Evolutionary conservation across 2,113 vertebrate species (phyloP).

Genomic region (Vulpes vulpes): DNA sequence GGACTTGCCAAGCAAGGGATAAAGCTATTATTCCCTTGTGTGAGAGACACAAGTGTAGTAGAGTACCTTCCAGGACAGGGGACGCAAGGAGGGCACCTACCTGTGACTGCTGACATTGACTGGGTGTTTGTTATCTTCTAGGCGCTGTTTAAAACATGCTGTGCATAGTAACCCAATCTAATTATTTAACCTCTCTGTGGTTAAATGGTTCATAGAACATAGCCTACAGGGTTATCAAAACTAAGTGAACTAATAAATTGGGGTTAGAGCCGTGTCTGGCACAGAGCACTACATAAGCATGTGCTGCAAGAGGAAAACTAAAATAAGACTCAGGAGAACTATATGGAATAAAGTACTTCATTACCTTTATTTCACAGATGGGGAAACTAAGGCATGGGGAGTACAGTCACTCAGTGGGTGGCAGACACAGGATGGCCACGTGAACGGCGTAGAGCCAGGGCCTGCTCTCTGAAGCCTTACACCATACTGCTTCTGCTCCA

Average conservation of each 20-base stretch:
- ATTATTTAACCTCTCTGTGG: not conserved
- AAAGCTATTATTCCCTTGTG: not conserved
- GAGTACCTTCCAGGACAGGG: not conserved
- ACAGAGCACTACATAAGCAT: not conserved
- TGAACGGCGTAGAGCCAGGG: not conserved
- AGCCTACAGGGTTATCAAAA: not conserved
- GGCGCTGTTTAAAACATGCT: not conserved
- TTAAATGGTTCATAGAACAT: not conserved
- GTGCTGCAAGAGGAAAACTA: not conserved
- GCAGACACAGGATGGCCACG: not conserved
- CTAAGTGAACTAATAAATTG: not conserved
- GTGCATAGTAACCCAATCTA: not conserved
- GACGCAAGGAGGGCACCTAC: fast-evolving
- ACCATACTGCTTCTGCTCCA: not conserved
- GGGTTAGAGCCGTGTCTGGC: not conserved
- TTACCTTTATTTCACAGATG: not conserved
- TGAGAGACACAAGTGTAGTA: not conserved
- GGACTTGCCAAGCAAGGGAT: not conserved
- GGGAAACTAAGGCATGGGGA: not conserved
- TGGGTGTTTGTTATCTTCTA: not conserved
- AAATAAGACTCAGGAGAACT: not conserved
- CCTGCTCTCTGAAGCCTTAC: fast-evolving
- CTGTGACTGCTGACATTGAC: not conserved
- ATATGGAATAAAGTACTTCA: not conserved
- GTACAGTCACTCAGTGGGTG: not conserved